These are phyloP conservation scores for human (Homo sapiens) DNA, from an alignment of 2,113 vertebrate species.

Conservation along the genomic window DNA sequence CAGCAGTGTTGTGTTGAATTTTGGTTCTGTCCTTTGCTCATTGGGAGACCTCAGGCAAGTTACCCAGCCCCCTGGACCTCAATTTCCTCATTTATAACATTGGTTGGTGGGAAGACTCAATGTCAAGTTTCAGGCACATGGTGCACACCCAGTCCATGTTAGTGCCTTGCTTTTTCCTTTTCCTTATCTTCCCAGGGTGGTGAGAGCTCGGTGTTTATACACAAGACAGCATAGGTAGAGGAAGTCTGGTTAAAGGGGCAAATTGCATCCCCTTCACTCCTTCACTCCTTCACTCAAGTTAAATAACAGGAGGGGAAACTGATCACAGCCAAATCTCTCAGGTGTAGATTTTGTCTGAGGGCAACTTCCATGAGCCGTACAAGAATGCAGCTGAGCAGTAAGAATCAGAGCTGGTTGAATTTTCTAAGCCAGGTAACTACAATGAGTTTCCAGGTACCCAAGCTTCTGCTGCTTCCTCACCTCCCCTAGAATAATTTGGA, in stretches of 20 bases:
- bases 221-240: rapidly evolving
- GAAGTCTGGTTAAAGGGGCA: neutral
- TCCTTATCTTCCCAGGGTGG: neutral
- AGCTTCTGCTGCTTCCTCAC: neutral
- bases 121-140: neutral
- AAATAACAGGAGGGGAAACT: neutral
- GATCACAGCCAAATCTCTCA: neutral
- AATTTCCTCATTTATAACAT: neutral
- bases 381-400: neutral
- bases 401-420: neutral
- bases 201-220: neutral
- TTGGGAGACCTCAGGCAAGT: neutral
- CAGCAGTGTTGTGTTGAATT: neutral
- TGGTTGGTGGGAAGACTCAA: neutral
- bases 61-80: neutral
- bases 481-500: neutral
- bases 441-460: neutral
- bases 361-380: neutral
- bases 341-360: neutral
- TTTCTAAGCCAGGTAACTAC: neutral
- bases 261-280: too few species aligned
- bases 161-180: neutral
- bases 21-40: neutral
- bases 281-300: neutral
- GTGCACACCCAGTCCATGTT: too few species aligned